A percentile compares a stretch with the other conserved stretches of the same genome.
Evolutionary conservation across 2,113 vertebrate species (phyloP).

Genomic region (Pan troglodytes): DNA sequence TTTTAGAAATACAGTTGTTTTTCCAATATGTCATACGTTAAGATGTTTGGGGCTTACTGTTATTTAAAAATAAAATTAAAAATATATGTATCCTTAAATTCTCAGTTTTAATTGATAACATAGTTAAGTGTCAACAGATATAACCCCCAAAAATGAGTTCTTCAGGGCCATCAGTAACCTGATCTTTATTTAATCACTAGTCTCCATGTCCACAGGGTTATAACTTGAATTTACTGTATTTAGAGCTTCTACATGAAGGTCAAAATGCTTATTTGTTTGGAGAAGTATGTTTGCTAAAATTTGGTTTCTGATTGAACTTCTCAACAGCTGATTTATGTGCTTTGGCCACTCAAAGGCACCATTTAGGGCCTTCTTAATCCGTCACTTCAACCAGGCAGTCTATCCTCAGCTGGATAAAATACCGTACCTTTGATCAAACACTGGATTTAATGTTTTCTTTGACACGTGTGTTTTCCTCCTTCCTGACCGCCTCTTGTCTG

Average conservation of each 20-base stretch:
- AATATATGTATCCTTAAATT: not conserved
- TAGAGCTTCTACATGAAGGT: not conserved
- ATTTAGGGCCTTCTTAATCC: too few species aligned
- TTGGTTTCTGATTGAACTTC: not conserved
- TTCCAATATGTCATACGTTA: not conserved
- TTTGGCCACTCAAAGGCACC: not conserved
- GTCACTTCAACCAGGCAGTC: not conserved
- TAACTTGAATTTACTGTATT: not conserved
- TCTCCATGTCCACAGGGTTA: not conserved
- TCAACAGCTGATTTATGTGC: not conserved
- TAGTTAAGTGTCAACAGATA: not conserved
- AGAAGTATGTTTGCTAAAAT: accelerated
- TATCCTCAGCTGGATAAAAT: not conserved
- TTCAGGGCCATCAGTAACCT: not conserved
- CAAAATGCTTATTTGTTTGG: too few species aligned
- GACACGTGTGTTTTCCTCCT: slow-evolving; percentile 94
- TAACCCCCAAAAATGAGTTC: not conserved
- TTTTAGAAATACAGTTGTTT: slow-evolving; percentile 4
- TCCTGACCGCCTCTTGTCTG: slow-evolving; percentile 96
- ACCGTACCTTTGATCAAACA: slow-evolving; percentile 94
- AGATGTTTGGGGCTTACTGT: not conserved
- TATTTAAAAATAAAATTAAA: not conserved
- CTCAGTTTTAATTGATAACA: not conserved
- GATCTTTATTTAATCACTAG: not conserved
- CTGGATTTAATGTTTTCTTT: slow-evolving; percentile 94